Percentiles rank a stretch among this genome's conserved stretches.
Evolutionary conservation across 2,113 vertebrate genomes (phyloP).

Genomic region (Petroica traversi): DNA sequence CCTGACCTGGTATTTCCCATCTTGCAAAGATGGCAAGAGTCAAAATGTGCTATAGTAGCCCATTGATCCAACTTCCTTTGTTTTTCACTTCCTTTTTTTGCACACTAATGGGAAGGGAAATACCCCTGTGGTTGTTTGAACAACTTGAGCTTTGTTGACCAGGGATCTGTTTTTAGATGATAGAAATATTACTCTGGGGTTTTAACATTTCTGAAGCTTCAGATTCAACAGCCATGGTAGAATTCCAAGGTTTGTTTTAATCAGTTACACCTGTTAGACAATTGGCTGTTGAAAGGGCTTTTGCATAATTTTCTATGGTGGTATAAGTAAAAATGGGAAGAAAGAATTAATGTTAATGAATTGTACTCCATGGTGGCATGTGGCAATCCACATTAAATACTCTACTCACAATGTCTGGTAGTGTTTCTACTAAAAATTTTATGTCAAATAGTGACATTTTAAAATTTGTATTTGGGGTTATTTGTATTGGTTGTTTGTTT

Average conservation of each 20-base stretch:
- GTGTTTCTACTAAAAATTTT: not conserved
- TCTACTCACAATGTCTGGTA: not conserved
- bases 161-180: not conserved
- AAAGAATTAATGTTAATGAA: not conserved
- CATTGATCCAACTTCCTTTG: constrained; percentile 69
- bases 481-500: not conserved
- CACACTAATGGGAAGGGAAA: constrained; percentile 75
- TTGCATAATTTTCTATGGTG: not conserved
- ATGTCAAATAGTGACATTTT: not conserved
- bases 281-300: not conserved
- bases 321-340: not conserved
- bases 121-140: constrained; percentile 81
- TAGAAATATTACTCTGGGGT: not conserved
- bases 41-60: constrained; percentile 72
- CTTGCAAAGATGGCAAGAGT: constrained; percentile 75
- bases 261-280: not conserved
- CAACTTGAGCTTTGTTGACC: constrained; percentile 74
- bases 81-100: constrained; percentile 72
- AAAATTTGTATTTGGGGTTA: fast-evolving
- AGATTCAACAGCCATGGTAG: not conserved
- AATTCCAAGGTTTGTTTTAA: not conserved
- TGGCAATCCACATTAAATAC: not conserved
- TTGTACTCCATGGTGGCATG: not conserved
- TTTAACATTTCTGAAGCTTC: constrained; percentile 27
- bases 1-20: constrained; percentile 73